These are phyloP conservation scores for Diceros bicornis DNA, from an alignment of 2,797 vertebrate species.

Conservation along the genomic window DNA sequence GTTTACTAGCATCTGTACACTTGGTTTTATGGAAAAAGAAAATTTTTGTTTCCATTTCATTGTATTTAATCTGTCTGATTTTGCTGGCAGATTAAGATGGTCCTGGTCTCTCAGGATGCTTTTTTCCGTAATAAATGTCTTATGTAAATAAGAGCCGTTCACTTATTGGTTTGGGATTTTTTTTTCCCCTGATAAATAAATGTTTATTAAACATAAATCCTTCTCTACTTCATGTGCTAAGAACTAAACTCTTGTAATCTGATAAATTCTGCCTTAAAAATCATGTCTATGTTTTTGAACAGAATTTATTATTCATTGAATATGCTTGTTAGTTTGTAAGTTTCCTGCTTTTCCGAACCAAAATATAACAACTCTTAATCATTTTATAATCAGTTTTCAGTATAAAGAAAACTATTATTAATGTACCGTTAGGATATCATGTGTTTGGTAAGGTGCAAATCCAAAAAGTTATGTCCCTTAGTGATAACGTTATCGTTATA, in stretches of 20 bases:
- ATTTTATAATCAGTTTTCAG: slow-evolving; percentile 11
- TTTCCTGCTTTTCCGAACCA: slow-evolving; percentile 50
- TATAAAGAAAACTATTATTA: slow-evolving; percentile 9
- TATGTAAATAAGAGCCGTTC: slow-evolving; percentile 55
- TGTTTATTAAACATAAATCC: neutral
- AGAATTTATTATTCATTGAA: slow-evolving; percentile 23
- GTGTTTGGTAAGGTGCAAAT: neutral
- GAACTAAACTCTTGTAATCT: slow-evolving; percentile 1
- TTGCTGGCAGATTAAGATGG: slow-evolving; percentile 20
- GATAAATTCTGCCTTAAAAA: slow-evolving; percentile 59
- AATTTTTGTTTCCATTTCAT: slow-evolving; percentile 53
- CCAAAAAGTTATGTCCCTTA: neutral
- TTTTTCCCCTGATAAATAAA: neutral
- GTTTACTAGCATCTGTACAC: slow-evolving; percentile 48
- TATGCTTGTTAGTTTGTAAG: slow-evolving; percentile 44
- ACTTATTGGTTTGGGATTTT: slow-evolving; percentile 5
- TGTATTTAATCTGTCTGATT: slow-evolving; percentile 56
- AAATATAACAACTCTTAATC: neutral
- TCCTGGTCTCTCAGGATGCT: neutral
- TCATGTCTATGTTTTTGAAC: neutral
- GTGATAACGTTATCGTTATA: neutral
- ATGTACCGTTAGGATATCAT: neutral
- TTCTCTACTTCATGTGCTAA: slow-evolving; percentile 49
- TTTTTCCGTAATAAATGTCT: slow-evolving; percentile 60
- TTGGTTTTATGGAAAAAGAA: slow-evolving; percentile 67